phyloP scores from a whole-genome alignment of 2,888 invertebrate genomes.

The Helleia helle region DNA sequence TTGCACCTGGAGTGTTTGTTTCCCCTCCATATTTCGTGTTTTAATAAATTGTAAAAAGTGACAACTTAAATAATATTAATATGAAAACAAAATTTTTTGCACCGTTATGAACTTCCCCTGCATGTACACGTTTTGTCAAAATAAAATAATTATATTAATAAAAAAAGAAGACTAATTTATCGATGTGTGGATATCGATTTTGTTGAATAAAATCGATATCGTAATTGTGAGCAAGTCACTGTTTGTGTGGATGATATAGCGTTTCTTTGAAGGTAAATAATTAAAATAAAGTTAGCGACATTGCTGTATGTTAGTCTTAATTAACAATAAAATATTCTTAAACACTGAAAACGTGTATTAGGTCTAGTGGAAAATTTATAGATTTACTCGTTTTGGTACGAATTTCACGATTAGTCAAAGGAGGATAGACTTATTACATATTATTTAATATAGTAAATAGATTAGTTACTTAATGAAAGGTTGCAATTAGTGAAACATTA shows the following conservation, averaged over 20 bases:
- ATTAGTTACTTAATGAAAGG: neutral
- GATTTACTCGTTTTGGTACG: neutral
- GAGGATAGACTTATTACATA: neutral
- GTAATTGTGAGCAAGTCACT: neutral
- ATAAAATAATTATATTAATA: constrained; percentile 15
- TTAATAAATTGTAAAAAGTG: constrained; percentile 36
- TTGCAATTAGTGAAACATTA: neutral
- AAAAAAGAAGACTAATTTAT: neutral
- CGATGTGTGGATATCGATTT: neutral
- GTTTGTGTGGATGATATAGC: neutral
- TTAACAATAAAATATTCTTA: neutral
- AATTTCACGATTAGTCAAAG: neutral
- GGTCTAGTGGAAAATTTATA: neutral
- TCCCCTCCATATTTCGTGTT: constrained; percentile 56
- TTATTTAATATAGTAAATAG: neutral
- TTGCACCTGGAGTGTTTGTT: constrained; percentile 72
- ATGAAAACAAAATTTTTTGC: constrained; percentile 42
- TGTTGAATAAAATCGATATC: neutral
- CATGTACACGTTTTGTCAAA: constrained; percentile 45
- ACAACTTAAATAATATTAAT: constrained; percentile 29
- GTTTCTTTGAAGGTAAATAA: neutral
- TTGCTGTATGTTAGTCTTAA: neutral
- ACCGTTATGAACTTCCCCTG: constrained; percentile 49
- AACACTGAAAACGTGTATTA: neutral
- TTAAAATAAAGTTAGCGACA: neutral